These are phyloP conservation scores for Micronycteris hirsuta DNA, from an alignment of 2,113 vertebrate species.

Conservation along the genomic window DNA sequence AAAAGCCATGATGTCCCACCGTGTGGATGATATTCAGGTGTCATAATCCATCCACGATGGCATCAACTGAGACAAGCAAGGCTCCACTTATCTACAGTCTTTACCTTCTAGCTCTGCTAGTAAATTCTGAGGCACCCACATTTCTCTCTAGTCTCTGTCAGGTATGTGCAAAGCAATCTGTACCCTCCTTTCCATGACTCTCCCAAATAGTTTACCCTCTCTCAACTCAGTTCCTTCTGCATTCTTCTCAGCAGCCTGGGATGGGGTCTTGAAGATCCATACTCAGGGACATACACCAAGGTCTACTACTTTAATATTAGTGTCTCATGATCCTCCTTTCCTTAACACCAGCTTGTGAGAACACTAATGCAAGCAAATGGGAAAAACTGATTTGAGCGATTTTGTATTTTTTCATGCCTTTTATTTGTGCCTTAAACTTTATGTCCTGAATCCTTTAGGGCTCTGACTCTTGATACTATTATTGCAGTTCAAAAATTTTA, in stretches of 20 bases:
- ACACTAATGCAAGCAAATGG: background rate
- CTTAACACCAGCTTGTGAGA: background rate
- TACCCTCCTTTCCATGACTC: background rate
- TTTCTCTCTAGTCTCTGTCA: background rate
- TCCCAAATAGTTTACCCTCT: background rate
- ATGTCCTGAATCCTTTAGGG: background rate
- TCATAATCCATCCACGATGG: background rate
- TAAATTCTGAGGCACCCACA: background rate
- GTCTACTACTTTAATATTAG: no score
- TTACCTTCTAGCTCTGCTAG: background rate
- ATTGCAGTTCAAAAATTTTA: background rate
- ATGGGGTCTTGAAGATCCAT: background rate
- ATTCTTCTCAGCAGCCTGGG: background rate
- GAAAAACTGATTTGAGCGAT: background rate
- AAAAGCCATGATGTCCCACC: background rate
- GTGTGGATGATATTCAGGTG: background rate
- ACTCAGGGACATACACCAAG: no score
- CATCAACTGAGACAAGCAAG: background rate
- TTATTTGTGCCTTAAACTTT: conserved; percentile 2
- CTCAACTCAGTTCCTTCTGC: background rate
- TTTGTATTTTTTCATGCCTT: background rate
- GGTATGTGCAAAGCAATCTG: background rate
- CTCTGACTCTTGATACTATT: background rate
- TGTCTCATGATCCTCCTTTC: background rate
- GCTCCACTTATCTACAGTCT: background rate